Evolutionary conservation across 2,888 invertebrate species (phyloP), one percentile per base, ranked within the genome.

Genomic region (Adineta ricciae): DNA sequence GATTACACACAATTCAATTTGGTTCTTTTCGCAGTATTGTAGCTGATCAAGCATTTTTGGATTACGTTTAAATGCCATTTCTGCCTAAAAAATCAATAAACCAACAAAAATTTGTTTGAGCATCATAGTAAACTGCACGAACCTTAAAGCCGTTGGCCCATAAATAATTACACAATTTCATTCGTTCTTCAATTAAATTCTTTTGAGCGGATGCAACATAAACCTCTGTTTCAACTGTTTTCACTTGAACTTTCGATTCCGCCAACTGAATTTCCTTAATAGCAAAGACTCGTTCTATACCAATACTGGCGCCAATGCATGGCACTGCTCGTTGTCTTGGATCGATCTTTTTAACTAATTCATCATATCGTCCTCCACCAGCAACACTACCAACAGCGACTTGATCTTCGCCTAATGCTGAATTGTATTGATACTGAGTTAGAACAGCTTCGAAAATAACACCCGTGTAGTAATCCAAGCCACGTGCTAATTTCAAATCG

Each of bases 391-490:
- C 98, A 1, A 99, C 95, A 78, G 78, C 78, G 86, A 88, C 89
- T 84, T 88, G 90, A n/a, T 87, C 87, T 14, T 86, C 84, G 11
- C 84, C 86, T 41, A 84, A 82, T 1, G 54, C 49, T n/a, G 64
- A 36, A 78, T 78, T 32, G 41, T 78, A 78, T 14, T 78, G 38
- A 78, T 78, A 78, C n/a, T 78, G 11, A 16, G 38, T 78, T 64
- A 99, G 92, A 85, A 97, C 93, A 86, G 96, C 98, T 92, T 99
- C 99, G 91, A 95, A 99, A 89, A 99, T 99, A 86, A 97, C 94
- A 56, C 99, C 99, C 0, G 99, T 99, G 89, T 99, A 99, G 90
- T 99, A 99, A 92, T 99, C 99, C 85, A 99, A 92, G 0, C 99
- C 99, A 91, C 99, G 93, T 0, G 99, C 99, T 86, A 99, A 92